Conservation (phyloP, 1,140 invertebrate genomes). For the Pogonognathellus flavescens region DNA sequence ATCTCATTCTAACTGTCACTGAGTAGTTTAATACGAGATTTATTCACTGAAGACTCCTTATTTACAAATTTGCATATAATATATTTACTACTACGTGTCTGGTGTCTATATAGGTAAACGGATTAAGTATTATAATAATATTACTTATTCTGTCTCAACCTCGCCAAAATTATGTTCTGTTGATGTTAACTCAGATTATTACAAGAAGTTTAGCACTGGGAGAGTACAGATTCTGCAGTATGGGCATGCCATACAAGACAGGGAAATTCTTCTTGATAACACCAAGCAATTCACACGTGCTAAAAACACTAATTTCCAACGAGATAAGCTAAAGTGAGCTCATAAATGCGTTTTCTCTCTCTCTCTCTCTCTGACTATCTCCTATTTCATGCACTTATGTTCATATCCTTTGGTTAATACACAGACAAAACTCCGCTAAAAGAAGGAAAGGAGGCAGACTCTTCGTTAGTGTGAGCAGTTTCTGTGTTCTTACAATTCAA, state of each 20-base stretch:
- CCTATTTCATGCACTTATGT: constrained; percentile 33
- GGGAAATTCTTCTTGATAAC: background rate
- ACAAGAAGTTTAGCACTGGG: background rate
- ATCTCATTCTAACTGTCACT: too few relatives aligned
- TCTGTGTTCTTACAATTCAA: too few relatives aligned
- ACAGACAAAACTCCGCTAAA: background rate
- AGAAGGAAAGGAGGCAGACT: background rate
- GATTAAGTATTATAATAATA: too few relatives aligned
- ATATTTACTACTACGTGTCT: too few relatives aligned
- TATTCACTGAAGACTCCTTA: too few relatives aligned
- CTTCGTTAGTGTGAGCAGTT: too few relatives aligned
- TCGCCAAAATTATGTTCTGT: too few relatives aligned
- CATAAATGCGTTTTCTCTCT: background rate
- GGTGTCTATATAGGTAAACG: too few relatives aligned
- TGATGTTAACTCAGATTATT: background rate
- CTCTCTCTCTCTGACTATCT: constrained; percentile 35
- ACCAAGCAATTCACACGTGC: constrained; percentile 21
- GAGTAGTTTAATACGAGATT: too few relatives aligned
- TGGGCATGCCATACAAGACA: background rate
- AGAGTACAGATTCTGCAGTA: background rate
- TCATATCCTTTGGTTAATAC: constrained; percentile 27
- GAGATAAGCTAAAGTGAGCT: constrained; percentile 35
- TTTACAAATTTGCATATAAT: too few relatives aligned
- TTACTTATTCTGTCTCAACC: too few relatives aligned
- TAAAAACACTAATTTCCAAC: constrained; percentile 38